Evolutionary conservation across 2,113 vertebrate genomes (phyloP).

Genomic region (Glareola pratincola): DNA sequence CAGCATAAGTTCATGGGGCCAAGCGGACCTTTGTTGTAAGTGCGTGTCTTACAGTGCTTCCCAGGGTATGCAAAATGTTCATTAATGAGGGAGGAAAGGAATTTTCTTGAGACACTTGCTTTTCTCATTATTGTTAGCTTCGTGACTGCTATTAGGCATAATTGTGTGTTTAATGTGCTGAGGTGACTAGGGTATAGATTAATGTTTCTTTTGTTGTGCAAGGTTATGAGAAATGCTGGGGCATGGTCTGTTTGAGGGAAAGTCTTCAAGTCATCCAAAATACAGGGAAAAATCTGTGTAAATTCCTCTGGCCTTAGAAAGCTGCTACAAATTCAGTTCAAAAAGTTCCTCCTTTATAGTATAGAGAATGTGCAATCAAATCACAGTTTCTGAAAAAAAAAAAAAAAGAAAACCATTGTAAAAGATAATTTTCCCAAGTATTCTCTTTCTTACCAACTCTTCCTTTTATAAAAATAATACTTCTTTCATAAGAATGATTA

Average conservation of each 20-base stretch:
- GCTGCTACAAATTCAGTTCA: background rate
- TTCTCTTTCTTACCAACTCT: background rate
- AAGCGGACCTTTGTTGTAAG: background rate
- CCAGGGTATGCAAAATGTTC: background rate
- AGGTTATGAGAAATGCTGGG: conserved; percentile 1
- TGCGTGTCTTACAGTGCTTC: background rate
- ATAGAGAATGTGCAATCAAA: background rate
- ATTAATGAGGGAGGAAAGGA: background rate
- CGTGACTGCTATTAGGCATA: background rate
- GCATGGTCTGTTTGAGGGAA: background rate
- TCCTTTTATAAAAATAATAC: background rate
- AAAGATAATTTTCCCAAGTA: background rate
- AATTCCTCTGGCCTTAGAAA: background rate
- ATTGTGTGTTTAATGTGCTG: background rate
- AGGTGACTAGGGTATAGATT: background rate
- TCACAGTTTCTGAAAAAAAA: background rate
- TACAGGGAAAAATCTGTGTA: background rate
- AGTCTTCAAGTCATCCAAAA: background rate
- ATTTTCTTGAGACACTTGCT: background rate
- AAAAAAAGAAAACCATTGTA: background rate
- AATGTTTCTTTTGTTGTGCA: background rate
- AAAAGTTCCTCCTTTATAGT: background rate
- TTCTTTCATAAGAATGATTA: background rate
- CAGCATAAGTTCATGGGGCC: background rate
- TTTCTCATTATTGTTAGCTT: conserved; percentile 1